Conservation (phyloP, 2,888 invertebrate species). For the Hermodice carunculata region DNA sequence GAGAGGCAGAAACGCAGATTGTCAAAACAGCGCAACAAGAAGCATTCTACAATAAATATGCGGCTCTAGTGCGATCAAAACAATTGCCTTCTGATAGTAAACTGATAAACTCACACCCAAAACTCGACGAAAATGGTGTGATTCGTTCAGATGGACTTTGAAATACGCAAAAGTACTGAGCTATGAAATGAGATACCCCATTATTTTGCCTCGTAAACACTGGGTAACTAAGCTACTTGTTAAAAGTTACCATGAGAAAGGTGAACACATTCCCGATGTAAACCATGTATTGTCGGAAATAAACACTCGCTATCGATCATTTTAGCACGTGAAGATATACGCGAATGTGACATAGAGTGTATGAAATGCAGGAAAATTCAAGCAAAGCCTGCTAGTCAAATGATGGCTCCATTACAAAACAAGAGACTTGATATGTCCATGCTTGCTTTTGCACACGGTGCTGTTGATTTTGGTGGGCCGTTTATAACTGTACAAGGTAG, state of each 20-base stretch:
- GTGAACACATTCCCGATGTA: conserved; percentile 20
- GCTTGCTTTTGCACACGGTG: conserved; percentile 9
- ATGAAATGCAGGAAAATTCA: conserved; percentile 1
- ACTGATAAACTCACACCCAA: conserved; percentile 5
- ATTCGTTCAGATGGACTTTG: neutral
- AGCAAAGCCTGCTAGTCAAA: conserved; percentile 5
- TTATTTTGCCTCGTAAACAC: conserved; percentile 28
- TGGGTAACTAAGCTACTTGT: conserved; percentile 27
- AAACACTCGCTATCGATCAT: conserved; percentile 26
- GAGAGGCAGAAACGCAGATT: too few species aligned
- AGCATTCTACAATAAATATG: too few species aligned
- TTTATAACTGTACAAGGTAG: conserved; percentile 28
- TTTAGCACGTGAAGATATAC: conserved; percentile 13
- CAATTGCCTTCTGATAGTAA: too few species aligned
- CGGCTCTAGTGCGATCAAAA: too few species aligned
- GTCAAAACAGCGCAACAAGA: too few species aligned
- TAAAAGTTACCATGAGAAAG: conserved; percentile 15
- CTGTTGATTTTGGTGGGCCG: conserved; percentile 14
- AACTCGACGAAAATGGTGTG: conserved; percentile 5
- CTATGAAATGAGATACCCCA: conserved; percentile 18
- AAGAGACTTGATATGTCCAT: neutral
- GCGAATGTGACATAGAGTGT: conserved; percentile 11
- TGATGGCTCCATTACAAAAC: conserved; percentile 20
- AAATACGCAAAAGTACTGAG: conserved; percentile 10
- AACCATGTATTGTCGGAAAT: conserved; percentile 18